Percentiles rank a stretch among this genome's conserved stretches.
These are phyloP conservation scores for Lindbergichthys nudifrons DNA, from an alignment of 2,797 vertebrate species.

Conservation along the genomic window DNA sequence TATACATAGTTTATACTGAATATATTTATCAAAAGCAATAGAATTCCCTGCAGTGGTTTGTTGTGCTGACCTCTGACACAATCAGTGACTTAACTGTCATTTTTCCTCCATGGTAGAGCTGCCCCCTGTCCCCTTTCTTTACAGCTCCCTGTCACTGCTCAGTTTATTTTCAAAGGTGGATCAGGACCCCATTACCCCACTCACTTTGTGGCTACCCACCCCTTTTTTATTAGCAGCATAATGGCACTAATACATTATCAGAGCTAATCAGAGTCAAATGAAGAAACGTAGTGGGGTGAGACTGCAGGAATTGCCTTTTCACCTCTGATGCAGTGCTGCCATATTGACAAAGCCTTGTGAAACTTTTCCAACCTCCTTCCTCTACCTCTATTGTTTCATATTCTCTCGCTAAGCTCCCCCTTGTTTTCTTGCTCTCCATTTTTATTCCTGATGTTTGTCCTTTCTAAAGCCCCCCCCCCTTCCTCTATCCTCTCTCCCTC, in stretches of 20 bases:
- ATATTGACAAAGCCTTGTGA: constrained; percentile 30
- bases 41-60: constrained; percentile 4
- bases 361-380: constrained; percentile 43
- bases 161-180: constrained; percentile 74
- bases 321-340: constrained; percentile 54
- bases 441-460: constrained; percentile 49
- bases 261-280: constrained; percentile 93
- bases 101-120: constrained; percentile 20
- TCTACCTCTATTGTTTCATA: constrained; percentile 27
- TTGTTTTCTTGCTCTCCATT: constrained; percentile 50
- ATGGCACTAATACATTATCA: constrained; percentile 91
- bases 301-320: constrained; percentile 88
- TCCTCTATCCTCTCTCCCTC: constrained; percentile 31
- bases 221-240: constrained; percentile 83
- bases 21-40: constrained; percentile 1
- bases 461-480: constrained; percentile 50
- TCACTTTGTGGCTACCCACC: constrained; percentile 55
- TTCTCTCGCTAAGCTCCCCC: constrained; percentile 17
- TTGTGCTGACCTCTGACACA: constrained; percentile 15
- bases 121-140: constrained; percentile 25
- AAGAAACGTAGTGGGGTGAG: constrained; percentile 91
- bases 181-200: constrained; percentile 67
- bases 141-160: constrained; percentile 55
- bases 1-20: too few relatives aligned
- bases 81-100: constrained; percentile 25